A percentile compares a stretch with the other conserved stretches of the same genome.
Evolutionary conservation across 2,797 vertebrate species (phyloP).

Genomic region (Sitta carolinensis): DNA sequence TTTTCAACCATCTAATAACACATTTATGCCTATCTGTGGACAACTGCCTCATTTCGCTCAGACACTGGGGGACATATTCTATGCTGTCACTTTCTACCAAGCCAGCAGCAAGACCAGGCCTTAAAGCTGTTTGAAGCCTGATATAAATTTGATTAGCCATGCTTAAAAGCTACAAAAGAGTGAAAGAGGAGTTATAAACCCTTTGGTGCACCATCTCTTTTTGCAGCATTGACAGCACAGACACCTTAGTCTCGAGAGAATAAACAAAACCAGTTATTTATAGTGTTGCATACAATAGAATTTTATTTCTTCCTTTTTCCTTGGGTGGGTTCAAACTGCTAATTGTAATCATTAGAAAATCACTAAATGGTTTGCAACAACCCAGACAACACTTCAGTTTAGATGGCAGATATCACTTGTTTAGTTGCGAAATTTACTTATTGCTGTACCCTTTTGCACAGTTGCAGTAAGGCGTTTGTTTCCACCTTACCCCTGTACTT

Average conservation of each 20-base stretch:
- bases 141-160: slow-evolving; percentile 28
- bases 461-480: neutral
- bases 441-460: neutral
- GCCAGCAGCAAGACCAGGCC: slow-evolving; percentile 78
- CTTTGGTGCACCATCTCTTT: neutral
- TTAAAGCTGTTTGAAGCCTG: slow-evolving; percentile 73
- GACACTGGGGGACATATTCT: slow-evolving; percentile 79
- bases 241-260: neutral
- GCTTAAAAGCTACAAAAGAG: neutral
- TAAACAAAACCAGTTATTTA: neutral
- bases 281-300: neutral
- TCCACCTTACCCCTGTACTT: neutral
- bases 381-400: slow-evolving; percentile 16
- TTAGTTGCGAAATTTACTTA: neutral
- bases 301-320: neutral
- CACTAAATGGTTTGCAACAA: slow-evolving; percentile 81
- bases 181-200: neutral
- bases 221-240: neutral
- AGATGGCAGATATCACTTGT: slow-evolving; percentile 12
- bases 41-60: slow-evolving; percentile 86
- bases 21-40: slow-evolving; percentile 87
- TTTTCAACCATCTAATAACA: slow-evolving; percentile 81
- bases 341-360: slow-evolving; percentile 81
- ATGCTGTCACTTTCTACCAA: slow-evolving; percentile 24
- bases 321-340: slow-evolving; percentile 67